Evolutionary conservation across 2,888 invertebrate species (phyloP).

Genomic region (Cecidostiba fungosa): DNA sequence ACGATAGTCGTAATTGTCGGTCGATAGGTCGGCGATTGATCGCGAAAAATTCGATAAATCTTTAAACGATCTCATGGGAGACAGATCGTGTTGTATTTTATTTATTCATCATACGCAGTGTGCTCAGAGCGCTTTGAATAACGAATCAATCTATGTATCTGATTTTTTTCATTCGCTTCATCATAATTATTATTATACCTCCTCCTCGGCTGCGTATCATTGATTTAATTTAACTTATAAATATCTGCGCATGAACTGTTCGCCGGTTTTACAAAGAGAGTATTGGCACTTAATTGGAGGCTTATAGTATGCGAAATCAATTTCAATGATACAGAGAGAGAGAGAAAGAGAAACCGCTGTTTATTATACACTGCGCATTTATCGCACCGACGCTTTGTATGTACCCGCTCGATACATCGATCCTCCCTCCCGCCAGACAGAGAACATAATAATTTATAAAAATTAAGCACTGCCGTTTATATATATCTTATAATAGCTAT

Average conservation of each 20-base stretch:
- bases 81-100: neutral
- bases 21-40: slow-evolving; percentile 40
- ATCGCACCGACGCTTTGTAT: too few relatives aligned
- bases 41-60: slow-evolving; percentile 39
- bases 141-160: slow-evolving; percentile 22
- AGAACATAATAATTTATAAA: too few relatives aligned
- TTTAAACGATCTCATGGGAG: slow-evolving; percentile 1
- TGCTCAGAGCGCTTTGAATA: slow-evolving; percentile 29
- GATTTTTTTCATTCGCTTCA: neutral
- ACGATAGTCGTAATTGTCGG: slow-evolving; percentile 40
- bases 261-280: slow-evolving; percentile 19
- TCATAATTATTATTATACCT: neutral
- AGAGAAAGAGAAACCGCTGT: neutral
- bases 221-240: too few relatives aligned
- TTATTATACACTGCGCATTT: too few relatives aligned
- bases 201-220: neutral
- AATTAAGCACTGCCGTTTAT: neutral
- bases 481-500: neutral
- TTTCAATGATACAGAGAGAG: neutral
- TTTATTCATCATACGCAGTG: too few relatives aligned
- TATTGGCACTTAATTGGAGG: slow-evolving; percentile 4
- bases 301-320: slow-evolving; percentile 8
- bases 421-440: too few relatives aligned
- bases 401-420: too few relatives aligned
- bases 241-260: neutral